phyloP scores from a whole-genome alignment of 2,113 vertebrate genomes.

The Australoheros scitulus region DNA sequence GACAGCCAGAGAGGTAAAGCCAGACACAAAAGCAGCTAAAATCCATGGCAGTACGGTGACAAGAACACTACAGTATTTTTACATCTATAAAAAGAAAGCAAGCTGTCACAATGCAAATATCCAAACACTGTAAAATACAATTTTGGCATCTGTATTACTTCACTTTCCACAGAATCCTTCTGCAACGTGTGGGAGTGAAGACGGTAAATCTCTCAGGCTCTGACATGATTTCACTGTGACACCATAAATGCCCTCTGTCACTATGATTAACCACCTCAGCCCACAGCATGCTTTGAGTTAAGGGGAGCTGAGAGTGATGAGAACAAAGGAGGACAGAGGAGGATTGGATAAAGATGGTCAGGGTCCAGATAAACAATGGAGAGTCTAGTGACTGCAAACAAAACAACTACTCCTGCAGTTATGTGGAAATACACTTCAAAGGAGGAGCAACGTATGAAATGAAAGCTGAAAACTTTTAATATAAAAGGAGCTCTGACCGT shows the following conservation, averaged over 20 bases:
- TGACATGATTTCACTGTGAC: constrained; percentile 41
- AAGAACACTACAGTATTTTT: not conserved
- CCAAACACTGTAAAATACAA: not conserved
- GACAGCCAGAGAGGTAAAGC: constrained; percentile 50
- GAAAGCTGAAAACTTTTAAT: not conserved
- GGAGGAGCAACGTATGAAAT: not conserved
- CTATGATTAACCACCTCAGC: constrained; percentile 10
- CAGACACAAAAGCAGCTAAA: constrained; percentile 39
- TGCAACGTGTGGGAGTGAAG: constrained; percentile 8
- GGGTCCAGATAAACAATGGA: not conserved
- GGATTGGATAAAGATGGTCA: constrained; percentile 14
- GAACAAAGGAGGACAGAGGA: constrained; percentile 17
- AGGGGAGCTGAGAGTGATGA: constrained; percentile 5
- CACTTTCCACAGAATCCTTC: not conserved
- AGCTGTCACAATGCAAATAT: not conserved
- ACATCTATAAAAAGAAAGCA: not conserved
- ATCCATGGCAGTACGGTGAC: not conserved
- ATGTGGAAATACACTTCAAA: constrained; percentile 6
- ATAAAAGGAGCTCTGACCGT: constrained; percentile 9
- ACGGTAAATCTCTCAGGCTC: constrained; percentile 19
- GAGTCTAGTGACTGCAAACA: not conserved
- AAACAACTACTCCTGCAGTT: not conserved
- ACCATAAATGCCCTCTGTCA: constrained; percentile 45
- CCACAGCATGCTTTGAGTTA: not conserved
- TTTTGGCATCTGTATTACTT: not conserved